A percentile compares a stretch with the other conserved stretches of the same genome.
Conservation (phyloP, 1,140 invertebrate species). For the Aphis craccivora region DNA sequence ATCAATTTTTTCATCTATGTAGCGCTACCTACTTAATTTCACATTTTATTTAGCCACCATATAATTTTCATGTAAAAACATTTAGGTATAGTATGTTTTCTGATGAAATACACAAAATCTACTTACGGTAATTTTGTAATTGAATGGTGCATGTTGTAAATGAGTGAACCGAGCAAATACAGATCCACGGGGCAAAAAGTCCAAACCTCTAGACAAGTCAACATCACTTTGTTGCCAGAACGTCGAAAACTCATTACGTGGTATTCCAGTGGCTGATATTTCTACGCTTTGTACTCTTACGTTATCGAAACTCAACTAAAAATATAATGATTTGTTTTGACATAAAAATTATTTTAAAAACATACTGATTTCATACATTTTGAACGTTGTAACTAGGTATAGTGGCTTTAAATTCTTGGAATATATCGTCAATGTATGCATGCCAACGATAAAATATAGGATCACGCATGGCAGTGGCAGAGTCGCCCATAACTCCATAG, state of each 20-base stretch:
- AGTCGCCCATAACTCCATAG: conserved; percentile 75
- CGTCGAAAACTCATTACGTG: conserved; percentile 65
- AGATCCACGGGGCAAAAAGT: conserved; percentile 65
- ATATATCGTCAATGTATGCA: conserved; percentile 80
- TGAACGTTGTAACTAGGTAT: conserved; percentile 70
- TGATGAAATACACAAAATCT: not conserved
- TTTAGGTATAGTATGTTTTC: not conserved
- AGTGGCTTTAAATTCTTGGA: conserved; percentile 77
- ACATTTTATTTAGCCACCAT: not conserved
- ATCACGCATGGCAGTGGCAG: conserved; percentile 80
- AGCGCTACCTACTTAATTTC: not conserved
- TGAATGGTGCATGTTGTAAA: conserved; percentile 65
- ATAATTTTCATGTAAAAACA: not conserved
- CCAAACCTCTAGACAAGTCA: conserved; percentile 66
- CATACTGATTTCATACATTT: conserved; percentile 64
- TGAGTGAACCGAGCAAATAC: conserved; percentile 67
- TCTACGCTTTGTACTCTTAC: conserved; percentile 67
- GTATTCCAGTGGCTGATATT: conserved; percentile 36
- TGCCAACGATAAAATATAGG: conserved; percentile 88
- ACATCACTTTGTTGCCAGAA: conserved; percentile 68
- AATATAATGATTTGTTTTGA: not conserved
- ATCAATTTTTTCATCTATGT: not conserved
- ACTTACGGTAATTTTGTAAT: conserved; percentile 62
- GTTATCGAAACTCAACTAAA: conserved; percentile 72
- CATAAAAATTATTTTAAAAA: not conserved